phyloP scores from a whole-genome alignment of 2,113 vertebrate genomes.

The Lepus americanus region DNA sequence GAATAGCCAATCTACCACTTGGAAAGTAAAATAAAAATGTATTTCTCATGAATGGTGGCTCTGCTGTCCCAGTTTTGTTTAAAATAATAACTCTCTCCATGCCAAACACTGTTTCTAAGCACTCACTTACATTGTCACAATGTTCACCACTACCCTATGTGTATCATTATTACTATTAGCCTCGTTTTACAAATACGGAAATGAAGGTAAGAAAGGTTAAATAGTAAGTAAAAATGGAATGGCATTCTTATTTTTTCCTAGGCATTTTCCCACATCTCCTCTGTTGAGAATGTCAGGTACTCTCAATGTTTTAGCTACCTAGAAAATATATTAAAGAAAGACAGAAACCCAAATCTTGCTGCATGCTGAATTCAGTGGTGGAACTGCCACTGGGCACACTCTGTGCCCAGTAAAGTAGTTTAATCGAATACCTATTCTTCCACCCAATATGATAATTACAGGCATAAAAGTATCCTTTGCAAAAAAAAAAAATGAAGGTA shows the following conservation, averaged over 20 bases:
- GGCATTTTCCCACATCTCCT: not conserved
- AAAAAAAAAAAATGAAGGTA: slow-evolving; percentile 43
- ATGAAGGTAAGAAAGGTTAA: not conserved
- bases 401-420: slow-evolving; percentile 5
- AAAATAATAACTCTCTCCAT: slow-evolving; percentile 13
- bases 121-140: not conserved
- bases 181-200: slow-evolving; percentile 27
- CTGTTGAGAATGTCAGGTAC: not conserved
- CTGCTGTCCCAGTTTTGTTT: slow-evolving; percentile 14
- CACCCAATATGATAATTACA: slow-evolving; percentile 62
- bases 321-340: slow-evolving; percentile 35
- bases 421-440: slow-evolving; percentile 71
- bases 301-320: not conserved
- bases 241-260: not conserved
- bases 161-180: not conserved
- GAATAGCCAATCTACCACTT: slow-evolving; percentile 21
- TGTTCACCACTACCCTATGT: not conserved
- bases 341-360: slow-evolving; percentile 39
- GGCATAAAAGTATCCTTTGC: slow-evolving; percentile 53
- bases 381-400: slow-evolving; percentile 13
- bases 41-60: not conserved
- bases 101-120: slow-evolving; percentile 14
- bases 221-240: slow-evolving; percentile 41
- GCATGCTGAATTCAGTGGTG: slow-evolving; percentile 29
- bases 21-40: slow-evolving; percentile 63